These are phyloP conservation scores for Tinea semifulvella DNA, from an alignment of 2,888 invertebrate species.

Conservation along the genomic window DNA sequence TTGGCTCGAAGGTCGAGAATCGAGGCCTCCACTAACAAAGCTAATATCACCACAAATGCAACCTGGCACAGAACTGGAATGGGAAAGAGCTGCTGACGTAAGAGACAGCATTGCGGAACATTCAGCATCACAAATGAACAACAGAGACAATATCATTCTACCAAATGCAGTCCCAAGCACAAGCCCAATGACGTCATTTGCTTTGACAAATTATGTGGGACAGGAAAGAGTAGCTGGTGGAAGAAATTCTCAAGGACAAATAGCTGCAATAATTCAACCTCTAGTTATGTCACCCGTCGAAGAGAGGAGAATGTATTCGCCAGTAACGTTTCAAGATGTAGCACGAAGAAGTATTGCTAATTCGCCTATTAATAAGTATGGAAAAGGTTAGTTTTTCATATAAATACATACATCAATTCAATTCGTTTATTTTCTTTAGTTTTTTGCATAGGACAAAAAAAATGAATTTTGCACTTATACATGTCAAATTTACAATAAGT, in stretches of 20 bases:
- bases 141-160: slow-evolving; percentile 28
- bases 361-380: slow-evolving; percentile 69
- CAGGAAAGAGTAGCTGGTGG: background rate
- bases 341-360: slow-evolving; percentile 81
- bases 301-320: slow-evolving; percentile 79
- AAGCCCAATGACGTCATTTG: background rate
- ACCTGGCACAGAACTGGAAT: slow-evolving; percentile 50
- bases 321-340: slow-evolving; percentile 86
- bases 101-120: slow-evolving; percentile 55
- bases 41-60: slow-evolving; percentile 48
- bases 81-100: slow-evolving; percentile 54
- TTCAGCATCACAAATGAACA: slow-evolving; percentile 43
- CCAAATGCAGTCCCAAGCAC: slow-evolving; percentile 28
- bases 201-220: background rate
- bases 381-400: slow-evolving; percentile 1
- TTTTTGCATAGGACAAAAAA: too few relatives aligned
- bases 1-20: slow-evolving; percentile 81
- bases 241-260: slow-evolving; percentile 22
- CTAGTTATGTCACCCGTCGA: slow-evolving; percentile 59
- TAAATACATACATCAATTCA: too few relatives aligned
- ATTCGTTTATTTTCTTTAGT: too few relatives aligned
- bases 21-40: slow-evolving; percentile 64
- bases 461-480: too few relatives aligned
- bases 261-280: slow-evolving; percentile 24
- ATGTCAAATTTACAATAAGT: too few relatives aligned